phyloP scores from a whole-genome alignment of 2,888 invertebrate species.

The Smittia sp. region DNA sequence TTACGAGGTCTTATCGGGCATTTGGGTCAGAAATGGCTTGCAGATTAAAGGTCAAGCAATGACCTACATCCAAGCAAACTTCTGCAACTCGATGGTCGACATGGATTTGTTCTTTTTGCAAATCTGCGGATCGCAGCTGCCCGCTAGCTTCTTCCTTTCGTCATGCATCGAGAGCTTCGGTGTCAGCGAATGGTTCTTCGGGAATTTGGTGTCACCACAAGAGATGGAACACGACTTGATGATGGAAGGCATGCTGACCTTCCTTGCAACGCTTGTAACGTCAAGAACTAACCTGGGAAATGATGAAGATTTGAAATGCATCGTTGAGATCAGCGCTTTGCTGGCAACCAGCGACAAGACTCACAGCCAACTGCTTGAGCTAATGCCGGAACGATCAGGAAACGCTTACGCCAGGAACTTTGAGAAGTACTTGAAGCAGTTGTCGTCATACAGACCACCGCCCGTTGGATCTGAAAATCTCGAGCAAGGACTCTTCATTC shows the following conservation, averaged over 20 bases:
- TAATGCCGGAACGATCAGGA: conserved; percentile 95
- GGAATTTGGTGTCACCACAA: conserved; percentile 67
- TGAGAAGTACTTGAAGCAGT: conserved; percentile 77
- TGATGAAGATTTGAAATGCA: conserved; percentile 65
- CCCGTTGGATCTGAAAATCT: conserved; percentile 68
- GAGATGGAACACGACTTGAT: conserved; percentile 86
- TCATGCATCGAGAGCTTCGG: conserved; percentile 91
- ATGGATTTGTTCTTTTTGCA: conserved; percentile 94
- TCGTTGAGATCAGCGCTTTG: conserved; percentile 89
- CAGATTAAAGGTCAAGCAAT: conserved; percentile 99
- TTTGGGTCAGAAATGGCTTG: conserved; percentile 96
- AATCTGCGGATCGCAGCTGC: conserved; percentile 84
- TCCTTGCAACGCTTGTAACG: conserved; percentile 83
- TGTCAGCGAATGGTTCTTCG: conserved; percentile 80
- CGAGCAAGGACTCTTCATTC: conserved; percentile 86
- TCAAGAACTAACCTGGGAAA: conserved; percentile 77
- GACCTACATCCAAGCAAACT: conserved; percentile 98
- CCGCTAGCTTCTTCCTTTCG: conserved; percentile 79
- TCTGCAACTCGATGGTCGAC: conserved; percentile 98
- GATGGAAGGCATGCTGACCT: conserved; percentile 90
- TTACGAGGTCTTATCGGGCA: conserved; percentile 89
- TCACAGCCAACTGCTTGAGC: conserved; percentile 90
- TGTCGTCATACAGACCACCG: conserved; percentile 84
- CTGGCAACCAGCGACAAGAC: conserved; percentile 93
- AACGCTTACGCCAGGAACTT: conserved; percentile 86